phyloP scores from a whole-genome alignment of 2,113 vertebrate species.

The Rhabdornis inornatus region DNA sequence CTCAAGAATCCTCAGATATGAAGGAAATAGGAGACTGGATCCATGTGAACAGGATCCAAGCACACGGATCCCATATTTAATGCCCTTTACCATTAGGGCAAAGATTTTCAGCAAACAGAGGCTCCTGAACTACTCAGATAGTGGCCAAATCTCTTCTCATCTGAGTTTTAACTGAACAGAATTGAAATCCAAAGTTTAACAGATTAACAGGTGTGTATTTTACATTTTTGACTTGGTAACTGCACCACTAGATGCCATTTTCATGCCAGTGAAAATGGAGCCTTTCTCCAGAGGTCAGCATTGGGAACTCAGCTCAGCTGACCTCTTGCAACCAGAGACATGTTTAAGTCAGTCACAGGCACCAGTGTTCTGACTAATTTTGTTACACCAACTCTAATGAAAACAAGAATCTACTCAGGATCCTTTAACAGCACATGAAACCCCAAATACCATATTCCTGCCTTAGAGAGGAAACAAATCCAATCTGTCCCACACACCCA shows the following conservation, averaged over 20 bases:
- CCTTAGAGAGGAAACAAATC: neutral
- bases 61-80: neutral
- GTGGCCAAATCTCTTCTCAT: neutral
- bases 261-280: neutral
- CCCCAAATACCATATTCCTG: neutral
- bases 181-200: neutral
- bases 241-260: neutral
- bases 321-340: neutral
- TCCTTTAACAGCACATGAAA: neutral
- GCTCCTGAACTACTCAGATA: neutral
- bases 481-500: neutral
- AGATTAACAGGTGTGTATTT: neutral
- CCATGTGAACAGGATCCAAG: neutral
- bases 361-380: neutral
- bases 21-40: neutral
- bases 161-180: neutral
- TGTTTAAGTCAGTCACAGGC: neutral
- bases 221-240: neutral
- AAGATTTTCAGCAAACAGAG: neutral
- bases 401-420: neutral
- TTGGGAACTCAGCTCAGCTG: neutral
- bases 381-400: neutral
- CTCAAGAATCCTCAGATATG: neutral
- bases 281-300: neutral
- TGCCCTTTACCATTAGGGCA: neutral